Evolutionary conservation across 1,140 invertebrate species (phyloP), one percentile per base, ranked within the genome.

Genomic region (Phthorimaea operculella): DNA sequence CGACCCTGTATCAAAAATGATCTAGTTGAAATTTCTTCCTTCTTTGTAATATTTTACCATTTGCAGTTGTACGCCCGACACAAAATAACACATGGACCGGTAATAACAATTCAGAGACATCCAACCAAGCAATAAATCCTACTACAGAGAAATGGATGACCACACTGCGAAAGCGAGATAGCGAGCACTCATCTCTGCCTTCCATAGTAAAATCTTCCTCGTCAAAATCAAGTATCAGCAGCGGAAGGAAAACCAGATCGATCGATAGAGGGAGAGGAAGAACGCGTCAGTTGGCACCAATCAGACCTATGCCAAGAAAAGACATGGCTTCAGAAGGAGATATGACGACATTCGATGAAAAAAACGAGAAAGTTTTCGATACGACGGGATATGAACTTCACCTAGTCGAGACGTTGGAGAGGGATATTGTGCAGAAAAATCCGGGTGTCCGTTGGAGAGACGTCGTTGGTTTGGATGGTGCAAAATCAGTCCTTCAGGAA

Each of bases 401-500:
- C 73, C 79, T 96, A 12, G 92, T 96, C 0, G 94, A 95, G 52
- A 92, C 90, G 59, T 60, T 89, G 74, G 98, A 99, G 82, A 90
- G 97, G 72, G 97, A 99, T 84, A 99, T 99, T 72, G 88, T 99
- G 17, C 96, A 98, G 82, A 96, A 94, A 73, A 96, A 99, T 87
- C 96, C 96, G 10, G 96, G 96, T 82, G 95, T 99, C 51, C 92
- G 91, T 63, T 99, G 98, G 97, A 93, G 93, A 66, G 97, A 99
- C 85, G 99, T 99, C 60, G 97, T 98, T 8, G 98, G 98, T 72
- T 88, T 99, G 45, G 90, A 93, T 49, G 96, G 99, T 78, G 98
- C 97, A 0, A 99, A 99, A 81, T 88, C 94, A 53, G 89, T 99
- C 17, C 77, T 99, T 18, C 95, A 99, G 87, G 98, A 99, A 88